A percentile compares a stretch with the other conserved stretches of the same genome.
Evolutionary conservation across 2,888 invertebrate species (phyloP).

Genomic region (Rosalia funebris): DNA sequence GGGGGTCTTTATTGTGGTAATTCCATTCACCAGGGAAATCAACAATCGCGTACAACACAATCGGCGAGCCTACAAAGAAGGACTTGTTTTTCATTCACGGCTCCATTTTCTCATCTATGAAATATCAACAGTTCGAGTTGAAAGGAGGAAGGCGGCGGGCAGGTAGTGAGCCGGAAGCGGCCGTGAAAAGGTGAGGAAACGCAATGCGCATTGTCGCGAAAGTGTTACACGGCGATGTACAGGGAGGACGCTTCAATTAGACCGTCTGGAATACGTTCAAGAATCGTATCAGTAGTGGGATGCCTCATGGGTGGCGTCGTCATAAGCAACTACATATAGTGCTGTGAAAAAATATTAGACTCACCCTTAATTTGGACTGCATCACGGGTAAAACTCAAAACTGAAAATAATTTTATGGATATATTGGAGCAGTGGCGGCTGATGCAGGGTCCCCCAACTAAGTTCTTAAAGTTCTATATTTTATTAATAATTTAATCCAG

Average conservation of each 20-base stretch:
- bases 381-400: too few species aligned
- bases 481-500: too few species aligned
- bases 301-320: too few species aligned
- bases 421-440: too few species aligned
- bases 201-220: conserved; percentile 7
- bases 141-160: background rate
- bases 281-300: too few species aligned
- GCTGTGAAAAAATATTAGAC: too few species aligned
- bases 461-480: too few species aligned
- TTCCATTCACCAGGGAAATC: conserved; percentile 25
- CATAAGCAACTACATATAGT: too few species aligned
- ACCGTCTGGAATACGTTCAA: too few species aligned
- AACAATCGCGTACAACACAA: conserved; percentile 21
- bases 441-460: too few species aligned
- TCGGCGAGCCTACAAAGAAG: conserved; percentile 22
- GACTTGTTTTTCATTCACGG: conserved; percentile 23
- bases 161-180: conserved; percentile 17
- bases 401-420: too few species aligned
- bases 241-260: background rate
- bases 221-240: background rate
- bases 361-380: too few species aligned
- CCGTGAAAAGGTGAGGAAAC: conserved; percentile 3
- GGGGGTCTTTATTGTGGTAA: conserved; percentile 27
- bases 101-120: conserved; percentile 24
- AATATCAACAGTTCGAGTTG: conserved; percentile 24